A percentile compares a stretch with the other conserved stretches of the same genome.
Evolutionary conservation across 2,888 invertebrate genomes (phyloP).

Genomic region (Entomobrya proxima): DNA sequence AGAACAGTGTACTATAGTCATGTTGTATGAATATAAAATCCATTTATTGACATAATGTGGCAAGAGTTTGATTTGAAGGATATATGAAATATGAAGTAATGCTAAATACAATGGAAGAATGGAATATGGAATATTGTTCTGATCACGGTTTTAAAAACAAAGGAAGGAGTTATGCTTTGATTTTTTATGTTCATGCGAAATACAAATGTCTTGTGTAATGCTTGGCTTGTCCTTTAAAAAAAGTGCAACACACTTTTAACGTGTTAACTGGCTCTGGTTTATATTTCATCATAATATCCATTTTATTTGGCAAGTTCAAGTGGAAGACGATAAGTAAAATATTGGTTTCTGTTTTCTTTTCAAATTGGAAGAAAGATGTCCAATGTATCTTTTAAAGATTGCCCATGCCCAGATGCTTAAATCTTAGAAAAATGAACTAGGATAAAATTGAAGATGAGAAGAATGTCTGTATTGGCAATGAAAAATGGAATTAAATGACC

Average conservation of each 20-base stretch:
- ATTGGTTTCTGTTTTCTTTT: not conserved
- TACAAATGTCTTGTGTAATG: no score
- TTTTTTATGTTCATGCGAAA: no score
- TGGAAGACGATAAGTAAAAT: constrained; percentile 46
- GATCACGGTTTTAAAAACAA: constrained; percentile 19
- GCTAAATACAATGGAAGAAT: constrained; percentile 35
- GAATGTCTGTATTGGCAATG: no score
- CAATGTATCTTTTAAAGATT: not conserved
- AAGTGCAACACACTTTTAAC: no score
- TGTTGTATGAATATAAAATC: not conserved
- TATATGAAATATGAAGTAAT: no score
- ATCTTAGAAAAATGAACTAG: no score
- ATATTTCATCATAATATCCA: not conserved
- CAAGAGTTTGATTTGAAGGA: no score
- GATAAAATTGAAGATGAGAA: no score
- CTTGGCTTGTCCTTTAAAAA: no score
- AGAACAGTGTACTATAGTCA: no score
- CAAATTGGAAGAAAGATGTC: not conserved
- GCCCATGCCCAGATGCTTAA: not conserved
- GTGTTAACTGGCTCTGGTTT: no score
- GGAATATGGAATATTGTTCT: constrained; percentile 25
- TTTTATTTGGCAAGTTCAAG: constrained; percentile 61
- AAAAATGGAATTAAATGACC: no score
- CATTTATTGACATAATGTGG: not conserved
- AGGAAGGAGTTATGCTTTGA: not conserved